Conservation (phyloP, 2,888 invertebrate genomes). For the Shargacucullia verbasci region DNA sequence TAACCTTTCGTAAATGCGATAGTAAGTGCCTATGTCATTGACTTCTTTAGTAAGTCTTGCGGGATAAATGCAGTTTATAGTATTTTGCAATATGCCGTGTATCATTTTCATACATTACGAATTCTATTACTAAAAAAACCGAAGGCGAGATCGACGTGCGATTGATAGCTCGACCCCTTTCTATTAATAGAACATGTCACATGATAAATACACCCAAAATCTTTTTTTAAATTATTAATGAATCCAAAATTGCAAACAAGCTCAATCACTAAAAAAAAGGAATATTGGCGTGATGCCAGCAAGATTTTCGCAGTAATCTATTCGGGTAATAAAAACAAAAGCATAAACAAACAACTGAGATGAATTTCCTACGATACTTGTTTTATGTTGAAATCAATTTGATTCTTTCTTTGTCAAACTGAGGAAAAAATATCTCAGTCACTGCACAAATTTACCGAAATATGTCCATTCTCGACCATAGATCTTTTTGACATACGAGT, state of each 20-base stretch:
- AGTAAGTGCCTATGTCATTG: background rate
- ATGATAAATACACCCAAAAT: background rate
- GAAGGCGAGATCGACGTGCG: no score
- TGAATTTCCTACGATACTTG: slow-evolving; percentile 1
- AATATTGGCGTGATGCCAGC: slow-evolving; percentile 31
- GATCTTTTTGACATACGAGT: no score
- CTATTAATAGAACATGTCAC: no score
- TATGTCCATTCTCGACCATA: no score
- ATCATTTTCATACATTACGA: no score
- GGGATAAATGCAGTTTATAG: no score
- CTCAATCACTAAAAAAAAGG: slow-evolving; percentile 11
- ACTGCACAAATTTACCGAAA: no score
- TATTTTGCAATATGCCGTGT: no score
- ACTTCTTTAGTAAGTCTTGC: no score
- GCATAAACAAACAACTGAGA: slow-evolving; percentile 10
- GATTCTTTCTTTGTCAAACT: slow-evolving; percentile 11
- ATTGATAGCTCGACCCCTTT: no score
- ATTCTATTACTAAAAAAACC: no score
- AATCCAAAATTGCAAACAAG: background rate
- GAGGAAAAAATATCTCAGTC: background rate
- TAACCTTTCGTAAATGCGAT: slow-evolving; percentile 6
- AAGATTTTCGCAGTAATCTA: slow-evolving; percentile 25
- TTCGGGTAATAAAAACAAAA: slow-evolving; percentile 28
- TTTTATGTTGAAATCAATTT: slow-evolving; percentile 17
- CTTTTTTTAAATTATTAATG: slow-evolving; percentile 4